Evolutionary conservation across 2,113 vertebrate species (phyloP).

Genomic region (Oenanthe oenanthe): DNA sequence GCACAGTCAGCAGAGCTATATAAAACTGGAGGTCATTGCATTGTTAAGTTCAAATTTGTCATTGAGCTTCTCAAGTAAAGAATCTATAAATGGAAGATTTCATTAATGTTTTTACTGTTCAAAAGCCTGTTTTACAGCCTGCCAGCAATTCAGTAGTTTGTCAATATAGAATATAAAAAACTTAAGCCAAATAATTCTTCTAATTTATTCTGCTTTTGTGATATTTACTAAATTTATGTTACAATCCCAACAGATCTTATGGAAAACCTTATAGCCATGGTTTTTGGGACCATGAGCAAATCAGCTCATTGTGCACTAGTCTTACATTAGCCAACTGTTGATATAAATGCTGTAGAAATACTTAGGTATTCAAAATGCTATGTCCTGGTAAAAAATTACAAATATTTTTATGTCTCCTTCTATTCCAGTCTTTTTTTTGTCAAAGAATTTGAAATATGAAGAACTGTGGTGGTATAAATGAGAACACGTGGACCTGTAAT

Average conservation of each 20-base stretch:
- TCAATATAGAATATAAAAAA: not conserved
- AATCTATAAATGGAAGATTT: not conserved
- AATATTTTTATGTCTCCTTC: not conserved
- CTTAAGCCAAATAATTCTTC: not conserved
- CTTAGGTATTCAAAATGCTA: not conserved
- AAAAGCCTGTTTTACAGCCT: not conserved
- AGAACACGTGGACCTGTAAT: not conserved
- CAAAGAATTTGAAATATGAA: not conserved
- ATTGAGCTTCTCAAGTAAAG: not conserved
- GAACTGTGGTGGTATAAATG: not conserved
- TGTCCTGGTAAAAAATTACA: not conserved
- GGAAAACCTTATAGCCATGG: not conserved
- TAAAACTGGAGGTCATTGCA: not conserved
- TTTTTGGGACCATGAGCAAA: not conserved
- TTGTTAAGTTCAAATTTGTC: not conserved
- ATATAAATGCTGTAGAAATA: not conserved
- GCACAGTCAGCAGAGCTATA: not conserved
- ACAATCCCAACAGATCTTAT: not conserved
- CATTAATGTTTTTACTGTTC: not conserved
- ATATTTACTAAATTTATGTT: not conserved
- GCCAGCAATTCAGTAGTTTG: not conserved
- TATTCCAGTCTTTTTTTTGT: not conserved
- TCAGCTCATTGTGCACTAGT: not conserved
- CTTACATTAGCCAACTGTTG: not conserved
- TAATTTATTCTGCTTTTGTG: not conserved